Evolutionary conservation across 2,797 vertebrate genomes (phyloP).

Genomic region (Sphenodon punctatus): DNA sequence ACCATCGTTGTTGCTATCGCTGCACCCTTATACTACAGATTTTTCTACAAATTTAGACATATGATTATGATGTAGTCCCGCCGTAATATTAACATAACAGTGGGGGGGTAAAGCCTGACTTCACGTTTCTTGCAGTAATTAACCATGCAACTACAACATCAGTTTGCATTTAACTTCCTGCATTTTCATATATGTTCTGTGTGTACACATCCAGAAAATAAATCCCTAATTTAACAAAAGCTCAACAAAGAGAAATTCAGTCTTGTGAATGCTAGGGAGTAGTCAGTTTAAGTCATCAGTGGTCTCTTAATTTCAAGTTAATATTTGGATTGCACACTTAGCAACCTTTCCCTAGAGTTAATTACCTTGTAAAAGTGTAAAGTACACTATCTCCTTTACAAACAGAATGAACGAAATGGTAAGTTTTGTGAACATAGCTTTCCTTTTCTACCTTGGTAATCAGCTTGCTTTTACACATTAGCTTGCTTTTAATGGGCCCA

Average conservation of each 20-base stretch:
- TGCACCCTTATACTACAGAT: too few relatives aligned
- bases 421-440: slow-evolving; percentile 2
- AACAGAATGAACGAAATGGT: neutral
- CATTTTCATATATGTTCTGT: too few relatives aligned
- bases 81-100: too few relatives aligned
- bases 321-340: neutral
- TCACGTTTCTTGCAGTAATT: too few relatives aligned
- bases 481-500: neutral
- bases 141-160: too few relatives aligned
- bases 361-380: neutral
- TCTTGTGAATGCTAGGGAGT: neutral
- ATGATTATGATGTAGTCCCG: too few relatives aligned
- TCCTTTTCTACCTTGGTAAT: neutral
- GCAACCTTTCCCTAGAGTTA: neutral
- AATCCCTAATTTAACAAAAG: too few relatives aligned
- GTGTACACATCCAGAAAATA: too few relatives aligned
- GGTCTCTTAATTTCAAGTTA: neutral
- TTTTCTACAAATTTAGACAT: too few relatives aligned
- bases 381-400: neutral
- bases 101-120: too few relatives aligned
- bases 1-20: too few relatives aligned
- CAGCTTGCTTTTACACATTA: slow-evolving; percentile 5
- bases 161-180: too few relatives aligned
- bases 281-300: neutral
- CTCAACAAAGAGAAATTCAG: neutral